These are phyloP conservation scores for Lamproptera curius DNA, from an alignment of 2,888 invertebrate genomes.

Conservation along the genomic window DNA sequence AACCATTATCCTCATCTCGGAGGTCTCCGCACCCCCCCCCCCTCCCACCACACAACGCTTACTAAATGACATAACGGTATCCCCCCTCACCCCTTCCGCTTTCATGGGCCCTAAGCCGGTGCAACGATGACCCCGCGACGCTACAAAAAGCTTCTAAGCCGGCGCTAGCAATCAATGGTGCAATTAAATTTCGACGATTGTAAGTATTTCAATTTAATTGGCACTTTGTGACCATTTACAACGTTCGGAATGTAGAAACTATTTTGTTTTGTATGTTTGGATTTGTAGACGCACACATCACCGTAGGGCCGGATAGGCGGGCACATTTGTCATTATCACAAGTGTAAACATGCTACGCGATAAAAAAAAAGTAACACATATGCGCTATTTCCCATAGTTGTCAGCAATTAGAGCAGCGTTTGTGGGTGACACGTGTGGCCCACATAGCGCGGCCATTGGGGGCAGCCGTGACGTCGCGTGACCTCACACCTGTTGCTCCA, in stretches of 20 bases:
- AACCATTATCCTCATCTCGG: constrained; percentile 48
- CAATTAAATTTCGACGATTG: no score
- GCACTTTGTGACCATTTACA: no score
- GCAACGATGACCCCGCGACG: neutral
- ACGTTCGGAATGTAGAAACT: no score
- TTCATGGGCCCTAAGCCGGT: neutral
- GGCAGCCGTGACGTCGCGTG: constrained; percentile 63
- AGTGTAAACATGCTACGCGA: constrained; percentile 55
- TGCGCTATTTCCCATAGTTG: constrained; percentile 71
- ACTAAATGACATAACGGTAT: constrained; percentile 35
- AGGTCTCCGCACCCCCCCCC: constrained; percentile 32
- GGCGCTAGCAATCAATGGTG: no score
- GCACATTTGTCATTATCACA: constrained; percentile 53
- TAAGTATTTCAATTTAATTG: no score
- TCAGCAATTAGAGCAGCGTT: constrained; percentile 67
- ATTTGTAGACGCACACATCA: no score
- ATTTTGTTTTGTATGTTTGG: no score
- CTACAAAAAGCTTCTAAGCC: no score
- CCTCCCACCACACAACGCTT: constrained; percentile 25
- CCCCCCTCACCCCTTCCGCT: neutral
- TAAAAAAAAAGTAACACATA: constrained; percentile 62
- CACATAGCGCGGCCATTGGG: constrained; percentile 66
- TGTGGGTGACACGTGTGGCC: constrained; percentile 70
- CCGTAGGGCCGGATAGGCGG: constrained; percentile 31
- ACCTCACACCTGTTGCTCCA: constrained; percentile 48